Evolutionary conservation across 2,797 vertebrate genomes (phyloP).

Genomic region (Acanthurus lineatus): DNA sequence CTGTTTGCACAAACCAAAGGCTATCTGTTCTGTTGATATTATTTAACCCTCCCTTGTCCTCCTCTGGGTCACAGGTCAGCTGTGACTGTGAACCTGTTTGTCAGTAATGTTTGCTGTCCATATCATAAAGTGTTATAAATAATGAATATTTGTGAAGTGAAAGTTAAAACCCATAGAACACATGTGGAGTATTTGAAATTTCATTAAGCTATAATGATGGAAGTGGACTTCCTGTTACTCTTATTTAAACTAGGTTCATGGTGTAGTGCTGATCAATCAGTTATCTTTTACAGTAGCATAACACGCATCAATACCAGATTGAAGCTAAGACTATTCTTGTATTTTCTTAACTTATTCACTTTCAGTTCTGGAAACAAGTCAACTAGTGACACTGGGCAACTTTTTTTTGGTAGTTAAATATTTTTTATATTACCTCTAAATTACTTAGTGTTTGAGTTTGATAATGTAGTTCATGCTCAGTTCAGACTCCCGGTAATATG

Average conservation of each 20-base stretch:
- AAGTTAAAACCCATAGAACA: slow-evolving; percentile 6
- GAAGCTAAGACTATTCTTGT: neutral
- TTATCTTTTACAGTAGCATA: neutral
- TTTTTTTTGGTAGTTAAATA: too few relatives aligned
- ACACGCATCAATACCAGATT: neutral
- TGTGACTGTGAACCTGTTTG: slow-evolving; percentile 4
- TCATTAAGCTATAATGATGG: neutral
- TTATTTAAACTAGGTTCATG: neutral
- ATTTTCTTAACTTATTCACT: neutral
- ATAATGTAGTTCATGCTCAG: neutral
- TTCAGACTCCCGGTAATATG: too few relatives aligned
- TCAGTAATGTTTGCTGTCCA: neutral
- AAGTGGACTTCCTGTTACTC: neutral
- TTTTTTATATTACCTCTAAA: neutral
- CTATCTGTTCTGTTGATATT: slow-evolving; percentile 48
- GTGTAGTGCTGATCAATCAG: neutral
- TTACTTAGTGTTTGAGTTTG: neutral
- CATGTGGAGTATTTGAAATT: neutral
- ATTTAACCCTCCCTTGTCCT: slow-evolving; percentile 27
- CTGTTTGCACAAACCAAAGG: slow-evolving; percentile 63
- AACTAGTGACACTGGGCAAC: neutral
- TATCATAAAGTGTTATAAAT: neutral
- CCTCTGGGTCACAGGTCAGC: slow-evolving; percentile 18
- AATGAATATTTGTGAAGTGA: slow-evolving; percentile 7
- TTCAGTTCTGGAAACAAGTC: neutral